A percentile compares a stretch with the other conserved stretches of the same genome.
Evolutionary conservation across 2,113 vertebrate genomes (phyloP).

Genomic region (Erythrolamprus reginae): DNA sequence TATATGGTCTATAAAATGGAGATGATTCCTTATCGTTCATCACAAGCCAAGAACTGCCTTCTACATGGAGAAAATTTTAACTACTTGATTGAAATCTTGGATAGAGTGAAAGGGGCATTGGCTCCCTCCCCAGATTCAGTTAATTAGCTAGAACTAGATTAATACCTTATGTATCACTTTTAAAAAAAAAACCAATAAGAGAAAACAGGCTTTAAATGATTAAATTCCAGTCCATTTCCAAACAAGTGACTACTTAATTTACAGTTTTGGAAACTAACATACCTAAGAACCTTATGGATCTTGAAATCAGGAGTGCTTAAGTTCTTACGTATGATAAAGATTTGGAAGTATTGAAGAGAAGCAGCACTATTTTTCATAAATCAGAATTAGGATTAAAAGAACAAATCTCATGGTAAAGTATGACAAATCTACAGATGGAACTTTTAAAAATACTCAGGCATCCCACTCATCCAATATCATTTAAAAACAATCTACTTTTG

Average conservation of each 20-base stretch:
- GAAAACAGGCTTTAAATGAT: not conserved
- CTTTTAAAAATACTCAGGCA: not conserved
- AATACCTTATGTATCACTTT: not conserved
- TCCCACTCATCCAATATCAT: not conserved
- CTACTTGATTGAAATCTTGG: not conserved
- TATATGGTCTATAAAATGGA: not conserved
- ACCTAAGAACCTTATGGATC: not conserved
- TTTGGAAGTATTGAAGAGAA: not conserved
- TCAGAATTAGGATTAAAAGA: not conserved
- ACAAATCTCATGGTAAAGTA: not conserved
- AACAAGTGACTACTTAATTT: not conserved
- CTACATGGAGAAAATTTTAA: not conserved
- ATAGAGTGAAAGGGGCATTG: not conserved
- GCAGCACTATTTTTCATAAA: not conserved
- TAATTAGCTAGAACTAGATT: not conserved
- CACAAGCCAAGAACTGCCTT: not conserved
- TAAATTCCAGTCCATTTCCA: not conserved
- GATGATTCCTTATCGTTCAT: not conserved
- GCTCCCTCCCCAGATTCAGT: not conserved
- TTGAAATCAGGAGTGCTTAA: not conserved
- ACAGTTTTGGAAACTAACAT: not conserved
- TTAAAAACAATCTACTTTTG: not conserved
- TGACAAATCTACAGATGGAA: not conserved
- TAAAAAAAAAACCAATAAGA: not conserved
- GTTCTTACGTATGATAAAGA: not conserved